phyloP scores from a whole-genome alignment of 1,140 invertebrate genomes.

The Proctacanthus coquilletti region DNA sequence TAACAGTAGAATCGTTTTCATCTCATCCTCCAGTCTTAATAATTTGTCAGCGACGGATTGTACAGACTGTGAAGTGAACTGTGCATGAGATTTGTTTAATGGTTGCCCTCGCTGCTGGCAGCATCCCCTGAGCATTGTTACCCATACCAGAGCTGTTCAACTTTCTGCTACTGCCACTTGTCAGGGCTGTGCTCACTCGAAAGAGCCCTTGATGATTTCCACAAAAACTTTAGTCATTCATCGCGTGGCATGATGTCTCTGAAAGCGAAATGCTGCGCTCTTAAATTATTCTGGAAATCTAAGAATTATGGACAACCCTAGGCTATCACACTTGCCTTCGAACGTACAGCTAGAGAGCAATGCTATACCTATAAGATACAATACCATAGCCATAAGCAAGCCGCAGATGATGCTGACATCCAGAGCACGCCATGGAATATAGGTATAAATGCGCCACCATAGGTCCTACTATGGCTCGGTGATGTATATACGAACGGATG shows the following conservation, averaged over 20 bases:
- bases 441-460: no score
- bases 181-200: background rate
- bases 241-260: no score
- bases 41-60: constrained; percentile 5
- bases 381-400: constrained; percentile 1
- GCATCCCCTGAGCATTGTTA: background rate
- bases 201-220: background rate
- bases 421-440: no score
- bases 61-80: constrained; percentile 5
- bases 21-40: constrained; percentile 1
- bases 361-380: background rate
- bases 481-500: no score
- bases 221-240: no score
- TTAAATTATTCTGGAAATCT: no score
- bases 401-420: constrained; percentile 2
- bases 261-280: no score
- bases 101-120: constrained; percentile 3
- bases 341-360: no score
- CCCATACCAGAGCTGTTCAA: constrained; percentile 1
- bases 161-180: background rate
- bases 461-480: no score
- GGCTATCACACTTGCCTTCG: no score
- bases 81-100: constrained; percentile 5
- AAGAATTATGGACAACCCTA: no score
- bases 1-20: constrained; percentile 1